phyloP scores from a whole-genome alignment of 2,888 invertebrate genomes.

The Suillia variegata region DNA sequence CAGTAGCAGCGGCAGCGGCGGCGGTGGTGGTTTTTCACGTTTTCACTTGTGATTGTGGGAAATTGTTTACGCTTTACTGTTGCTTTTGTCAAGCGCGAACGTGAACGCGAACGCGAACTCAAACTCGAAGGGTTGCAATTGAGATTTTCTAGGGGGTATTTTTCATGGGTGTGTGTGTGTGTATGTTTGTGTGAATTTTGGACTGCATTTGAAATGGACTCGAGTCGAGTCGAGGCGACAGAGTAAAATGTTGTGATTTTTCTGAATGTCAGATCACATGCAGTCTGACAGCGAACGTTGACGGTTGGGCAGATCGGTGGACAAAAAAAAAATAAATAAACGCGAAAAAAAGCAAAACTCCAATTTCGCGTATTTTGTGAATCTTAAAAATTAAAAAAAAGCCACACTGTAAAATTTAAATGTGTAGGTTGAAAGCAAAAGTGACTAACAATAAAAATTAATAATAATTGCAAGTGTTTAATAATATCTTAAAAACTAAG shows the following conservation, averaged over 20 bases:
- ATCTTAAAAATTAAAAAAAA: too few relatives aligned
- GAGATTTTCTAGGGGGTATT: conserved; percentile 35
- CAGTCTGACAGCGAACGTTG: conserved; percentile 56
- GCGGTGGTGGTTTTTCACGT: neutral
- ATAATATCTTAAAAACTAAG: too few relatives aligned
- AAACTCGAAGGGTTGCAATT: conserved; percentile 17
- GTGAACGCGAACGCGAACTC: too few relatives aligned
- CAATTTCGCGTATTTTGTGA: neutral
- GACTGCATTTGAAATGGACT: neutral
- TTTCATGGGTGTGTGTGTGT: neutral
- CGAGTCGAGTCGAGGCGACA: conserved; percentile 14
- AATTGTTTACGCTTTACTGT: conserved; percentile 16
- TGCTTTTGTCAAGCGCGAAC: conserved; percentile 20
- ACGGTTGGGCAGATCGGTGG: conserved; percentile 50
- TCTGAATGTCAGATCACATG: conserved; percentile 57
- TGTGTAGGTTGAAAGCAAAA: too few relatives aligned
- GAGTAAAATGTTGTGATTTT: conserved; percentile 56
- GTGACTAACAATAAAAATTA: too few relatives aligned
- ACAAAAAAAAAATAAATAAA: too few relatives aligned
- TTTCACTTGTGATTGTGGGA: conserved; percentile 16
- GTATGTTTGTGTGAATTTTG: neutral
- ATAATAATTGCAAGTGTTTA: too few relatives aligned
- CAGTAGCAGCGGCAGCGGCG: neutral
- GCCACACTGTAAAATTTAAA: too few relatives aligned
- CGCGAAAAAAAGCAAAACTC: neutral